Percentiles rank a stretch among this genome's conserved stretches.
Conservation (phyloP, 2,888 invertebrate species). For the Orthosia incerta region DNA sequence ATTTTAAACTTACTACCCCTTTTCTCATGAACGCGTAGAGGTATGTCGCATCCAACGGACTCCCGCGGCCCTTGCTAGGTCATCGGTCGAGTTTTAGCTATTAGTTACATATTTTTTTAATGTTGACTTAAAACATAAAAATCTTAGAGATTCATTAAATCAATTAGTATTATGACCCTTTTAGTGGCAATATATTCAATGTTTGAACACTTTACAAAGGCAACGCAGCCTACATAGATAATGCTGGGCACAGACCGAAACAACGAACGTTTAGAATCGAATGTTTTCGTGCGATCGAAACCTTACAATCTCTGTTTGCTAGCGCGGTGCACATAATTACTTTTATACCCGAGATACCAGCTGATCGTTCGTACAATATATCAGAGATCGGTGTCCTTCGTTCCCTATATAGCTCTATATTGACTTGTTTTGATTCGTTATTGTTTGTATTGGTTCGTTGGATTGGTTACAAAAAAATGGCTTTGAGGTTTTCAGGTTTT, state of each 20-base stretch:
- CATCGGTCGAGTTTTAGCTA: too few species aligned
- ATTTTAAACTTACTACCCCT: too few species aligned
- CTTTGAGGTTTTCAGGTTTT: not conserved
- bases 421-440: conserved; percentile 4
- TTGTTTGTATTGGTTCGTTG: not conserved
- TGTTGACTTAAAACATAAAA: too few species aligned
- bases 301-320: not conserved
- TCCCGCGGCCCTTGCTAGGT: too few species aligned
- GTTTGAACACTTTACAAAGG: not conserved
- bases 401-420: not conserved
- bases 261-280: not conserved
- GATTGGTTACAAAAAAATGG: conserved; percentile 2
- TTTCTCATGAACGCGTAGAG: too few species aligned
- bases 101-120: too few species aligned
- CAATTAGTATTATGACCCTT: too few species aligned
- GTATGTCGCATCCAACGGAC: too few species aligned
- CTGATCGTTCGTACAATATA: conserved; percentile 31
- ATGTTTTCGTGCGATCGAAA: not conserved
- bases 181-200: not conserved
- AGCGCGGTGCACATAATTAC: not conserved
- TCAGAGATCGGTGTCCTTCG: conserved; percentile 2
- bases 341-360: not conserved
- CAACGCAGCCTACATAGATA: not conserved
- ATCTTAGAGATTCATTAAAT: too few species aligned
- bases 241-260: not conserved